These are phyloP conservation scores for Chelon auratus DNA, from an alignment of 2,797 vertebrate genomes.

Conservation along the genomic window DNA sequence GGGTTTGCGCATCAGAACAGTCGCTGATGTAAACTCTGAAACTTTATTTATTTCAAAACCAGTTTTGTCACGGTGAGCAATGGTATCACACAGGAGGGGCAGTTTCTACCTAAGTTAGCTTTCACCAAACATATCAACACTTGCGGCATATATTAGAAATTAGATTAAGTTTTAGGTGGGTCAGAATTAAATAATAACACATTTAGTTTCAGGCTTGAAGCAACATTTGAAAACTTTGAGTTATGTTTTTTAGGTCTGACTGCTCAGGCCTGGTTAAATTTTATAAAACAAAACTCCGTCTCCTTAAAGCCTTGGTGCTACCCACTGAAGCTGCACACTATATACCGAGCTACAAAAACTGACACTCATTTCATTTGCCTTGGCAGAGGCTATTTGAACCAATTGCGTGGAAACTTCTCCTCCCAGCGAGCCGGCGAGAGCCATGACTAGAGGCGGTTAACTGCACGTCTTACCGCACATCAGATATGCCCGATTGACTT, in stretches of 20 bases:
- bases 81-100: no score
- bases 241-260: not conserved
- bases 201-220: not conserved
- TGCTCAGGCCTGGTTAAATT: not conserved
- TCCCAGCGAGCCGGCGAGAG: slow-evolving; percentile 52
- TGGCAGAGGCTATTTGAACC: slow-evolving; percentile 59
- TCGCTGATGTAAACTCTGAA: slow-evolving; percentile 12
- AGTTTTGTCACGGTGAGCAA: not conserved
- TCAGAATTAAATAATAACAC: not conserved
- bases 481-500: slow-evolving; percentile 65
- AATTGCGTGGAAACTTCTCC: slow-evolving; percentile 71
- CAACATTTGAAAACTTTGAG: not conserved
- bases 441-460: slow-evolving; percentile 64
- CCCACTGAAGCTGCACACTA: slow-evolving; percentile 51
- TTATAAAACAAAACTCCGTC: slow-evolving; percentile 21
- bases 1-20: slow-evolving; percentile 4
- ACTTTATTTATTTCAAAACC: not conserved
- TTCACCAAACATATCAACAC: no score
- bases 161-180: not conserved
- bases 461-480: slow-evolving; percentile 59
- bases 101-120: no score
- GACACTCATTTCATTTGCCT: slow-evolving; percentile 61
- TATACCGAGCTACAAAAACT: slow-evolving; percentile 63
- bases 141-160: not conserved
- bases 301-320: slow-evolving; percentile 59